Evolutionary conservation across 2,797 vertebrate genomes (phyloP), one percentile per base, ranked within the genome.

Genomic region (Sebastes umbrosus): DNA sequence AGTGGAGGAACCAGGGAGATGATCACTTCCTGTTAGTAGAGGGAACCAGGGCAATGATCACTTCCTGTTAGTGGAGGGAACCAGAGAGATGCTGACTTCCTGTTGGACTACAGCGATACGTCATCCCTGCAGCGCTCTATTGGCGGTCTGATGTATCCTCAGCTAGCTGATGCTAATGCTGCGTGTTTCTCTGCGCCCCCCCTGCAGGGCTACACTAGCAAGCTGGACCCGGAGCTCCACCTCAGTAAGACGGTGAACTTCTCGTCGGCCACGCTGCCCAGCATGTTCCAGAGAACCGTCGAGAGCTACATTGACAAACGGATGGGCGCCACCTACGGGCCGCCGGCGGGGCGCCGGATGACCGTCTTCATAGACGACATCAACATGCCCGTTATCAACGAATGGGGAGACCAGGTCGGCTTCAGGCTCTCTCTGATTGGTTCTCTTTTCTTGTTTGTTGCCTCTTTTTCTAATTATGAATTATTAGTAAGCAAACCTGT

Each of bases 311-410:
- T 97, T 63, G 96, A 97, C 73, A 97, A 97, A 80, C 94, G 97
- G 27, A 93, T 97, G 95, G 97, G 97, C 0, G 88, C 96, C 74
- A 97, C 96, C 16, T 96, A 97, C 0, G 96, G 97, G 32, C 97
- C 96, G 20, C 96, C 96, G 0, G 95, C 95, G 1, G 97, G 97
- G 3, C 96, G 95, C 90, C 96, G 92, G 87, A 97, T 97, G 96
- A 96, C 96, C 0, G 87, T 97, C 8, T 97, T 97, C 79, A 88
- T 97, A 25, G 97, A 97, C 84, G 97, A 97, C 92, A 96, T 97
- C 90, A 97, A 97, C 91, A 97, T 97, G 97, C 97, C 97, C 8
- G 69, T 96, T 25, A 96, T 97, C 90, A 97, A 97, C 62, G 96
- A 97, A 79, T 97, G 97, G 97, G 97, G 97, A 2, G 97, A 97